Percentiles rank a stretch among this genome's conserved stretches.
Evolutionary conservation across 2,888 invertebrate species (phyloP).

Genomic region (Drosophila niveifrons): DNA sequence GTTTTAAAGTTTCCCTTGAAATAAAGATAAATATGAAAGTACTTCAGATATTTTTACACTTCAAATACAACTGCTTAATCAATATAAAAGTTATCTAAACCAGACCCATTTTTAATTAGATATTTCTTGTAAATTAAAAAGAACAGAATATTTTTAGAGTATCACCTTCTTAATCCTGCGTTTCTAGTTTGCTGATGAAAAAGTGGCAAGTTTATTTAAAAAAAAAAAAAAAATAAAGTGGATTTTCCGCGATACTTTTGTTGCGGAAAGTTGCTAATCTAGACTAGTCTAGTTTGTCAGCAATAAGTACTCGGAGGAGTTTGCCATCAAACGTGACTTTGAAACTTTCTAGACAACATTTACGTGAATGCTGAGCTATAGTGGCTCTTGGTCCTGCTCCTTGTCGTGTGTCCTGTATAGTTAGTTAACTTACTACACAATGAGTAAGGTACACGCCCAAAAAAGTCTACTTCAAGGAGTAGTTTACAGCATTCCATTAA

Average conservation of each 20-base stretch:
- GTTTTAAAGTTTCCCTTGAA: too few relatives aligned
- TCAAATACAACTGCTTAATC: too few relatives aligned
- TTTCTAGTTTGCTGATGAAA: not conserved
- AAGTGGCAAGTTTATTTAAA: slow-evolving; percentile 17
- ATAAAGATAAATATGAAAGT: too few relatives aligned
- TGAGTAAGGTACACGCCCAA: not conserved
- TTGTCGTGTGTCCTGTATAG: not conserved
- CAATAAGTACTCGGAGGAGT: slow-evolving; percentile 17
- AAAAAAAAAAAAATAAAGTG: slow-evolving; percentile 28
- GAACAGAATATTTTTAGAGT: not conserved
- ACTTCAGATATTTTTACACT: too few relatives aligned
- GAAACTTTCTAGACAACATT: slow-evolving; percentile 37
- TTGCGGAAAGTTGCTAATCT: slow-evolving; percentile 15
- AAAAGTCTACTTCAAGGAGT: not conserved
- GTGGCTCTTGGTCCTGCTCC: not conserved
- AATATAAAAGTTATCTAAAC: too few relatives aligned
- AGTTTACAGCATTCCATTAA: not conserved
- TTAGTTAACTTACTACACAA: not conserved
- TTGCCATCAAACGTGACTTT: slow-evolving; percentile 36
- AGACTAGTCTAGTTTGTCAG: slow-evolving; percentile 27
- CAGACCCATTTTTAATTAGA: too few relatives aligned
- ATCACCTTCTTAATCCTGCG: too few relatives aligned
- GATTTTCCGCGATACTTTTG: slow-evolving; percentile 23
- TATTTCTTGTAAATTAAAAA: too few relatives aligned
- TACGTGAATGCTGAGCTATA: slow-evolving; percentile 15